Evolutionary conservation across 2,113 vertebrate genomes (phyloP).

Genomic region (Chaenogobius annularis): DNA sequence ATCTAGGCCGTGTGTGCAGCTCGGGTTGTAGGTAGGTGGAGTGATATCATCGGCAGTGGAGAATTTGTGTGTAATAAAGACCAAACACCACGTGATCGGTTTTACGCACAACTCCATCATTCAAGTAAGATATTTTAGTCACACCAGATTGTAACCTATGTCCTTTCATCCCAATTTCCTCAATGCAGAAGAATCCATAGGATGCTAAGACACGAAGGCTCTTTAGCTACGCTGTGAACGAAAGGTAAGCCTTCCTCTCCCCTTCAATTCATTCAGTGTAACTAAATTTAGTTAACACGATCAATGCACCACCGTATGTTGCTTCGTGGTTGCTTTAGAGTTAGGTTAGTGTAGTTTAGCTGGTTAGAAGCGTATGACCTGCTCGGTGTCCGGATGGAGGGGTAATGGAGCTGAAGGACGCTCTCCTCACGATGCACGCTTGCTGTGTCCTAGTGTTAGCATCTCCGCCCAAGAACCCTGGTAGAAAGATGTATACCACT

Average conservation of each 20-base stretch:
- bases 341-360: not conserved
- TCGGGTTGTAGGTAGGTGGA: constrained; percentile 11
- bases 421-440: constrained; percentile 53
- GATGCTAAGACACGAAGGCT: constrained; percentile 41
- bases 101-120: constrained; percentile 53
- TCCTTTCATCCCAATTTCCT: constrained; percentile 2
- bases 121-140: constrained; percentile 34
- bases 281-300: not conserved
- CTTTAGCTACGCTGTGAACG: constrained; percentile 44
- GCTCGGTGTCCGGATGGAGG: constrained; percentile 24
- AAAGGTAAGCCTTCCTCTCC: constrained; percentile 54
- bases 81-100: constrained; percentile 57
- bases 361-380: constrained; percentile 16
- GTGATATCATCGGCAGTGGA: not conserved
- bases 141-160: not conserved
- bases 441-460: constrained; percentile 42
- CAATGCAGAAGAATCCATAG: constrained; percentile 23
- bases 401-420: constrained; percentile 67
- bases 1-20: constrained; percentile 6
- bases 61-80: constrained; percentile 38
- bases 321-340: not conserved
- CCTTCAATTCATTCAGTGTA: constrained; percentile 40
- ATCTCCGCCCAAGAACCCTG: constrained; percentile 27
- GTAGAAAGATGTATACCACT: not conserved
- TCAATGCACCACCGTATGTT: not conserved